Base-by-base conservation (phyloP, 2,888 invertebrate species). In the Stictocephala bisonia region DNA sequence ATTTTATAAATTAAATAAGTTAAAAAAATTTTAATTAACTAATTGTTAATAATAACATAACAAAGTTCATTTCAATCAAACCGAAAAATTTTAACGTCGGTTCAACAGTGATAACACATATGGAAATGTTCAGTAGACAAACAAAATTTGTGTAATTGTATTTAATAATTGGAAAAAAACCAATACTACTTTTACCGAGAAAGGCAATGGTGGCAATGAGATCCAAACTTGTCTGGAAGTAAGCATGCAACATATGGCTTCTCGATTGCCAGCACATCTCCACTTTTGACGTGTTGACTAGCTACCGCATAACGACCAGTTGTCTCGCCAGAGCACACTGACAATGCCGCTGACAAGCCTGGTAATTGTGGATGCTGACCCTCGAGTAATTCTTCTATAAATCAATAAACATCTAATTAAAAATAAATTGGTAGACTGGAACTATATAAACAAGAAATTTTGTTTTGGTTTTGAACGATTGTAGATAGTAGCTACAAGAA, bases 161-260 rank as follows among this genome's bases (percentile, higher is more conserved):
- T 58, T 2, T 29, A 4, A 58, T 58, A 13, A 22, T 26, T 29
- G 26, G 27, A 27, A n/a, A n/a, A n/a, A n/a, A 35, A 26, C n/a
- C n/a, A 18, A 9, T 44, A 24, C n/a, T 7, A 67, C 22, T 13
- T 44, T 76, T 79, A 93, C 93, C 92, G 89, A 80, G 87, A 86
- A 79, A 93, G 93, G 81, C 95, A 95, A 82, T 94, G 89, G 76
- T 92, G 89, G 80, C 95, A 95, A 82, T 94, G 92, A 0, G 91
- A 90, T 1, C 94, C 93, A 81, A 90, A 92, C 82, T 86, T 90
- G 78, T 90, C 90, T 0, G 92, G 88, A 13, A 92, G 83, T 0
- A 95, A 85, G 79, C 91, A 92, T 0, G 93, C 90, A 0, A 91
- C 92, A 78, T 90, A 90, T 0, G 95, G 92, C 31, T 86, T 84